Conservation (phyloP, 2,888 invertebrate genomes). For the Tenodera sinensis region DNA sequence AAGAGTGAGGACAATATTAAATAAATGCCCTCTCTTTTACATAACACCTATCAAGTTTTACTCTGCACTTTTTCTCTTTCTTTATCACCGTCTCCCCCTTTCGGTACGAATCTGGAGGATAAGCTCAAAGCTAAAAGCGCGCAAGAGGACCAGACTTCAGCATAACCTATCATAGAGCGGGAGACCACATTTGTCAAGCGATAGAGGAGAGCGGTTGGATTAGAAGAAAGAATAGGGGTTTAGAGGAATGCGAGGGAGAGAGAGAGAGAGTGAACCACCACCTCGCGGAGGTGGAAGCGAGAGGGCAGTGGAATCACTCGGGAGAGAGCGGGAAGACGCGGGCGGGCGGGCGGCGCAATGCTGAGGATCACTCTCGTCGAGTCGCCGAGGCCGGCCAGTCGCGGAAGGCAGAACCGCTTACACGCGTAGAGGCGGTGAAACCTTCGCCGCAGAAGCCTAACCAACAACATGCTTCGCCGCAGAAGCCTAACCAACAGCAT, state of each 20-base stretch:
- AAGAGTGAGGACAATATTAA: slow-evolving; percentile 31
- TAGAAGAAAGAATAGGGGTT: neutral
- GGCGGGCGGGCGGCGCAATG: neutral
- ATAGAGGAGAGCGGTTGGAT: neutral
- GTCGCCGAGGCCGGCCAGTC: neutral
- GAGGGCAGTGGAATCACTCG: neutral
- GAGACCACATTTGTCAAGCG: neutral
- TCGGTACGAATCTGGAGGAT: neutral
- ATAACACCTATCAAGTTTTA: slow-evolving; percentile 25
- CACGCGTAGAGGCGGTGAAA: too few species aligned
- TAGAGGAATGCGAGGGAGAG: neutral
- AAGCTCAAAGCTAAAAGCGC: neutral
- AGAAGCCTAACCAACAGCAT: too few species aligned
- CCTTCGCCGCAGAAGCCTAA: too few species aligned
- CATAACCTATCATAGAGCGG: neutral
- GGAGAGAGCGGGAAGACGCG: neutral
- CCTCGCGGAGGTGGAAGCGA: neutral
- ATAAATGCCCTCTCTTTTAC: slow-evolving; percentile 33
- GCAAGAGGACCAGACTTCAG: neutral
- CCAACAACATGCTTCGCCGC: too few species aligned
- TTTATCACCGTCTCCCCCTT: neutral
- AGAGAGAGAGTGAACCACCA: neutral
- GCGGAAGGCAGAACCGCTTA: too few species aligned
- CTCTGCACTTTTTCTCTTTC: neutral
- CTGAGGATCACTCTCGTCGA: neutral